A percentile compares a stretch with the other conserved stretches of the same genome.
These are phyloP conservation scores for Hyphantria cunea DNA, from an alignment of 1,140 invertebrate genomes.

Conservation along the genomic window DNA sequence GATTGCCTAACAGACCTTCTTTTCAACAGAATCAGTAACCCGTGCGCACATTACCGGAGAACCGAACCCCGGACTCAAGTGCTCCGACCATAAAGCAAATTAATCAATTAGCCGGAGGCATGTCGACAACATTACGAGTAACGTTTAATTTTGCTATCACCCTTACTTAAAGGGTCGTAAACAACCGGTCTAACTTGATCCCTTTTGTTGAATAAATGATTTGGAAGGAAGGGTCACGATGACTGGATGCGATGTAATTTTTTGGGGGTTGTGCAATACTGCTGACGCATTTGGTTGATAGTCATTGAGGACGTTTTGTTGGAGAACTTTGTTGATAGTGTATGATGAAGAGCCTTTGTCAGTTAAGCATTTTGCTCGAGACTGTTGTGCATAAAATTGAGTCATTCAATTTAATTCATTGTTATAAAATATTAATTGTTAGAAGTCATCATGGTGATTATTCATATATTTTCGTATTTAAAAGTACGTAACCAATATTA, in stretches of 20 bases:
- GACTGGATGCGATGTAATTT: conserved; percentile 51
- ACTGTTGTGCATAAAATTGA: neutral
- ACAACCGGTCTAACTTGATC: conserved; percentile 45
- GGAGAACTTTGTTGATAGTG: conserved; percentile 70
- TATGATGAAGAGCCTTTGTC: conserved; percentile 60
- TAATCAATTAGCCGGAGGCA: conserved; percentile 79
- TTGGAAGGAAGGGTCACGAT: conserved; percentile 41
- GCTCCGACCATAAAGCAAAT: conserved; percentile 78
- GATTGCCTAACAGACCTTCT: conserved; percentile 72
- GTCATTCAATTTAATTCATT: neutral
- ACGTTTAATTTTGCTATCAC: conserved; percentile 76
- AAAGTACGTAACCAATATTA: no score
- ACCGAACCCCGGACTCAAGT: conserved; percentile 66
- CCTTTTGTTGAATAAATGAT: conserved; percentile 7
- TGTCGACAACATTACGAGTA: conserved; percentile 75
- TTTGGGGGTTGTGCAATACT: conserved; percentile 66
- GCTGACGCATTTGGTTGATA: conserved; percentile 77
- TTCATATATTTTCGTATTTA: no score
- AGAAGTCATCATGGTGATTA: no score
- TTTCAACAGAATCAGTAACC: conserved; percentile 61
- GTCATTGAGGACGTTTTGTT: conserved; percentile 57
- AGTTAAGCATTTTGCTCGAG: conserved; percentile 16
- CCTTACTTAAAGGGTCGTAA: conserved; percentile 53
- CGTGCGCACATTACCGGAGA: conserved; percentile 67
- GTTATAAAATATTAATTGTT: neutral